phyloP scores from a whole-genome alignment of 2,888 invertebrate genomes.

The Habrosyne pyritoides region DNA sequence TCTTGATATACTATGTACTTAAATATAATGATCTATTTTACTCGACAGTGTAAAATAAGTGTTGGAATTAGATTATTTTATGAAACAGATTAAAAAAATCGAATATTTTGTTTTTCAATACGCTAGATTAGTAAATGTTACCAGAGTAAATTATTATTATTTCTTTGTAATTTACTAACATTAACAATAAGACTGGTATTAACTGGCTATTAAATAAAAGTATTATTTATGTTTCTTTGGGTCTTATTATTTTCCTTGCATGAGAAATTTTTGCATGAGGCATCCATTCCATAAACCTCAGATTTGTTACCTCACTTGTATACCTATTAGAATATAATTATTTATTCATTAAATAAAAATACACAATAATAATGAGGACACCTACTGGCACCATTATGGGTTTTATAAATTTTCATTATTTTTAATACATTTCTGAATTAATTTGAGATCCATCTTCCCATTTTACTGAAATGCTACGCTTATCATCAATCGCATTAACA shows the following conservation, averaged over 20 bases:
- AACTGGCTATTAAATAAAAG: conserved; percentile 65
- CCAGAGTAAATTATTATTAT: conserved; percentile 5
- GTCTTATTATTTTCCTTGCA: conserved; percentile 54
- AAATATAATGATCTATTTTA: background rate
- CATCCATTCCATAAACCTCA: background rate
- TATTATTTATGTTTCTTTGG: conserved; percentile 59
- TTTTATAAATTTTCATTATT: no score
- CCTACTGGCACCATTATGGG: no score
- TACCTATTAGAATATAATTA: no score
- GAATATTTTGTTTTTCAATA: background rate
- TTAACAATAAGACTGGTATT: conserved; percentile 64
- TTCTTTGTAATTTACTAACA: conserved; percentile 49
- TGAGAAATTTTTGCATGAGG: conserved; percentile 23
- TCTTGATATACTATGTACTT: background rate
- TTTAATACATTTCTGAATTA: no score
- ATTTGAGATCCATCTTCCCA: no score
- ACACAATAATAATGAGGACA: no score
- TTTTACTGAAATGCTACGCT: no score
- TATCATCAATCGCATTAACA: no score
- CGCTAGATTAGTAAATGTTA: conserved; percentile 7
- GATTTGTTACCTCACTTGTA: background rate
- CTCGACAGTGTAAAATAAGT: background rate
- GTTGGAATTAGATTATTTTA: background rate
- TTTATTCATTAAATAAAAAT: no score
- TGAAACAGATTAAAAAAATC: background rate